Percentiles rank a stretch among this genome's conserved stretches.
phyloP scores from a whole-genome alignment of 23 tunicate species.

The Diplosoma virens region DNA sequence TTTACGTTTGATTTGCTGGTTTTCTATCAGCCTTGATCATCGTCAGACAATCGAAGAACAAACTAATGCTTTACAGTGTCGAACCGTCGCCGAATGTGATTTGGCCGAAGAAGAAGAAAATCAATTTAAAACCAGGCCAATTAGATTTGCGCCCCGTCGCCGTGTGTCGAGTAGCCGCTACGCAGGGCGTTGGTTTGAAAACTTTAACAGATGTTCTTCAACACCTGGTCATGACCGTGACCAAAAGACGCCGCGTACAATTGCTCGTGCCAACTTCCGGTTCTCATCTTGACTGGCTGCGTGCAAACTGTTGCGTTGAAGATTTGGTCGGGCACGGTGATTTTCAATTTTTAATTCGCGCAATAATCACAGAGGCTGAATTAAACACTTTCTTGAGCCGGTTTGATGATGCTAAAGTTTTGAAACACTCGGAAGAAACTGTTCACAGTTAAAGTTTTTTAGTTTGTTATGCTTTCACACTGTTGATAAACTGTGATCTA shows the following conservation, averaged over 20 bases:
- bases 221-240: conserved; percentile 47
- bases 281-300: conserved; percentile 54
- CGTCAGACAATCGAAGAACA: too few species aligned
- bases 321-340: conserved; percentile 33
- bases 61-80: too few species aligned
- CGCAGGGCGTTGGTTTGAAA: conserved; percentile 33
- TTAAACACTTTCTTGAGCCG: conserved; percentile 3
- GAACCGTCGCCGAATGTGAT: not conserved
- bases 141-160: conserved; percentile 34
- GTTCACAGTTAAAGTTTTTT: not conserved
- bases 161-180: conserved; percentile 51
- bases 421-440: not conserved
- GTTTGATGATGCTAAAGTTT: conserved; percentile 15
- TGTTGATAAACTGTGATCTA: too few species aligned
- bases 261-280: conserved; percentile 60
- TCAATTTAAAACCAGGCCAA: not conserved
- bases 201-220: conserved; percentile 35
- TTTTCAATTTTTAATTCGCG: conserved; percentile 8
- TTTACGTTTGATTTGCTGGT: not conserved
- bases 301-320: conserved; percentile 30
- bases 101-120: conserved; percentile 8
- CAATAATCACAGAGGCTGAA: conserved; percentile 35
- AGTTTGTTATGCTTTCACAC: not conserved
- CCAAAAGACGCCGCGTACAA: conserved; percentile 16
- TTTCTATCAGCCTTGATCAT: too few species aligned